Evolutionary conservation across 2,113 vertebrate species (phyloP), one percentile per base, ranked within the genome.

Genomic region (Podarcis muralis): DNA sequence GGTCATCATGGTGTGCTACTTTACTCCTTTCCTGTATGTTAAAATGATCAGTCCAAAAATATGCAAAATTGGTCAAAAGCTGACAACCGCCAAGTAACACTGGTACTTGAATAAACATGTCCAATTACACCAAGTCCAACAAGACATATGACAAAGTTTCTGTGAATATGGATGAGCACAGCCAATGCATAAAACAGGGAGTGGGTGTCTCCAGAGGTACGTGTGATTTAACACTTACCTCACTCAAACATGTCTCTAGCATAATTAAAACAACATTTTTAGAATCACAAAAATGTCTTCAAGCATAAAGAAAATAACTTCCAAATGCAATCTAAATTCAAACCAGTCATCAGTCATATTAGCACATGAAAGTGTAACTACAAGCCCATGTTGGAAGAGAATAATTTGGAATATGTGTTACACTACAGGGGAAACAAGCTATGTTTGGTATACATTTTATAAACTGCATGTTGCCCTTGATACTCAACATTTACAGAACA

Each of bases 261-360:
- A 32, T 76, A 89, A 87, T 90, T 90, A 84, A 87, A 91, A 72
- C 43, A 11, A 3, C 59, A 18, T 78, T 90, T 81, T 48, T 57
- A 88, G 27, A 83, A 0, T 68, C 77, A 88, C 15, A 74, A 66
- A 85, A 88, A 84, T 75, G 43, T 57, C 68, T 12, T 66, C 25
- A n/a, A 59, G 43, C 75, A 84, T 59, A 65, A 35, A 68, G 22
- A 68, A 88, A 90, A 20, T 84, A 83, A 18, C 68, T 93, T 71
- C 30, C 43, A 89, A 90, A 92, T 57, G 71, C 57, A 88, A 25
- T 84, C 22, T 77, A 84, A 69, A 88, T 78, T 23, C 71, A 80
- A 59, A 43, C 6, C 53, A 37, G n/a, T n/a, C 86, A 87, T 3
- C 2, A 2, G 65, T 43, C 32, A 43, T 59, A 78, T 84, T 69